Base-by-base conservation (phyloP, 1,140 invertebrate species). In the Lasaia peninsularis region DNA sequence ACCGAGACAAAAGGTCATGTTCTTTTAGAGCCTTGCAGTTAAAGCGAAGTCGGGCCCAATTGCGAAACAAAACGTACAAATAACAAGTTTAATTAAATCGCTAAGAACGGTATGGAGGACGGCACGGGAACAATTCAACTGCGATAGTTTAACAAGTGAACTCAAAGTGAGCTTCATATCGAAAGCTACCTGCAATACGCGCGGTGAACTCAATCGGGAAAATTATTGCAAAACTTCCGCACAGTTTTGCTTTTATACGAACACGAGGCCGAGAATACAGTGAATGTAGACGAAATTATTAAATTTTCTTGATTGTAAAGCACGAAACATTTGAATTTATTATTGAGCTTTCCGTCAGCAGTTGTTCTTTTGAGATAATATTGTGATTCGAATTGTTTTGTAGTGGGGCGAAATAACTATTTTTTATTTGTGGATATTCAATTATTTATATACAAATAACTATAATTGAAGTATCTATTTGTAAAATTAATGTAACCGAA, bases 41-140 rank as follows among this genome's bases (percentile, higher is more conserved):
- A 83, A 81, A 80, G 82, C 68, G 75, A 76, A 73, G 65, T 64
- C 65, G 63, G 71, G 59, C 65, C 61, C 75, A 73, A 86, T 85
- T 81, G 77, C 69, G 72, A 88, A 86, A 86, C 85, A 86, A 88
- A 86, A 88, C 79, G 75, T 80, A 80, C 78, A 84, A 88, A 83
- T 86, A 88, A 80, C 81, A 84, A 82, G 75, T 85, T 88, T 88
- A 88, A 88, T 88, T 88, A 88, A 88, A 88, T 85, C 71, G 82
- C 74, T 72, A 83, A 78, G 80, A 85, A 67, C 73, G 69, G 68
- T 44, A 65, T 64, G 65, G 63, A 68, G 58, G 65, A 59, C 58
- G 48, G 52, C 52, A 58, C 69, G 63, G 66, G 62, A 78, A 83
- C 77, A 78, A 85, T 80, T 71, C 68, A 71, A 81, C 79, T 79